Percentiles rank a stretch among this genome's conserved stretches.
These are phyloP conservation scores for Achroia grisella DNA, from an alignment of 1,140 invertebrate species.

Conservation along the genomic window DNA sequence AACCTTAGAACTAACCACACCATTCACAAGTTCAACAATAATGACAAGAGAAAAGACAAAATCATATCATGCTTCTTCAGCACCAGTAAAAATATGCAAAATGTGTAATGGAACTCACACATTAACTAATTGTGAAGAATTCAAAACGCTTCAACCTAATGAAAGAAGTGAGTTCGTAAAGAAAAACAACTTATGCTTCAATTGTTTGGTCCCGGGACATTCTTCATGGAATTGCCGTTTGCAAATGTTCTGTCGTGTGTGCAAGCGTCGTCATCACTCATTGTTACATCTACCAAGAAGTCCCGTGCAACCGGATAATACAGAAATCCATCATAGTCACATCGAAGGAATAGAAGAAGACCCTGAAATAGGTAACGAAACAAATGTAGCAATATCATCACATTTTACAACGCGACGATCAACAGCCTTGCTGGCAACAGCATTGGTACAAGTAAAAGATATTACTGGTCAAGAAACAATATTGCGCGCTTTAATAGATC, in stretches of 20 bases:
- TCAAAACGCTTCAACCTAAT: conserved; percentile 1
- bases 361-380: not conserved
- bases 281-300: not conserved
- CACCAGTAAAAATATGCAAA: no score
- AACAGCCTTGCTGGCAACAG: conserved; percentile 17
- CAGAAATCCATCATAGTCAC: no score
- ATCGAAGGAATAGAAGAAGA: conserved; percentile 1
- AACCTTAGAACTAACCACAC: conserved; percentile 17
- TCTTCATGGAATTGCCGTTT: not conserved
- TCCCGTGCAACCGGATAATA: no score
- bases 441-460: conserved; percentile 11
- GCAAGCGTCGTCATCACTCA: conserved; percentile 6
- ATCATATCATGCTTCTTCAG: no score
- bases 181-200: conserved; percentile 15
- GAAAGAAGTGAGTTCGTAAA: conserved; percentile 11
- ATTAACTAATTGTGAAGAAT: conserved; percentile 11
- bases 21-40: not conserved
- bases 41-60: not conserved
- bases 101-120: conserved; percentile 6
- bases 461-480: conserved; percentile 1
- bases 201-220: conserved; percentile 8
- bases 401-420: not conserved
- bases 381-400: conserved; percentile 3
- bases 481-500: conserved; percentile 20
- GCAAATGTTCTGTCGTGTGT: not conserved